Evolutionary conservation across 2,888 invertebrate species (phyloP).

Genomic region (Drosophila nigricruria): DNA sequence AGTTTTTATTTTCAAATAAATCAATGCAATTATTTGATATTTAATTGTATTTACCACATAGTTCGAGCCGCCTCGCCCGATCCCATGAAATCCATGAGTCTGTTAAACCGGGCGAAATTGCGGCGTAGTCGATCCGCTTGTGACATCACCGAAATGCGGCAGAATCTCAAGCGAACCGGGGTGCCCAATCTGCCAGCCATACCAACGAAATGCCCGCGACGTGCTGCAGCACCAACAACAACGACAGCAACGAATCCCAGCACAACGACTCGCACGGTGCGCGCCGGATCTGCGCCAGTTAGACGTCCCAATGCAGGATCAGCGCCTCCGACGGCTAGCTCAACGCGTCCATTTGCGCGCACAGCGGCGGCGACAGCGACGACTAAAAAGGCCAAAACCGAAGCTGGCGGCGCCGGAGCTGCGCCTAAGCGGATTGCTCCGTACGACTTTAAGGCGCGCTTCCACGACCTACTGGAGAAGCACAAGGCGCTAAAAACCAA

Average conservation of each 20-base stretch:
- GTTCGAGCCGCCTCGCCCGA: constrained; percentile 82
- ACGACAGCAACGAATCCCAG: constrained; percentile 12
- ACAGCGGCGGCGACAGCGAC: constrained; percentile 21
- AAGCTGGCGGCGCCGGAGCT: constrained; percentile 4
- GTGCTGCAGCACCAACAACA: constrained; percentile 21
- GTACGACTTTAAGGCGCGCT: constrained; percentile 89
- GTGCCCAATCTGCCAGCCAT: constrained; percentile 79
- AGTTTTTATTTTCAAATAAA: constrained; percentile 1
- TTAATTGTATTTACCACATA: constrained; percentile 13
- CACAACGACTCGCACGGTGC: constrained; percentile 1
- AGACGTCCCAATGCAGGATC: constrained; percentile 20
- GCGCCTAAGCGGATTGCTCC: constrained; percentile 87
- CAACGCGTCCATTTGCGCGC: constrained; percentile 27
- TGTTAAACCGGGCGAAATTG: constrained; percentile 61
- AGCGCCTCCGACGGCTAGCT: neutral
- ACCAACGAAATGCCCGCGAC: constrained; percentile 76
- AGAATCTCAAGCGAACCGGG: constrained; percentile 71
- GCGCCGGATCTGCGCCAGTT: constrained; percentile 8
- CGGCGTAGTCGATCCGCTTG: constrained; percentile 82
- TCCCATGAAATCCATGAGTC: constrained; percentile 27
- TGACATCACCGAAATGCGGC: constrained; percentile 71
- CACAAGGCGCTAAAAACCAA: constrained; percentile 87
- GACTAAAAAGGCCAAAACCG: constrained; percentile 25
- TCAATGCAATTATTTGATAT: neutral
- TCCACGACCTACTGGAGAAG: constrained; percentile 88